These are phyloP conservation scores for Gerris lacustris DNA, from an alignment of 2,888 invertebrate genomes.

Conservation along the genomic window DNA sequence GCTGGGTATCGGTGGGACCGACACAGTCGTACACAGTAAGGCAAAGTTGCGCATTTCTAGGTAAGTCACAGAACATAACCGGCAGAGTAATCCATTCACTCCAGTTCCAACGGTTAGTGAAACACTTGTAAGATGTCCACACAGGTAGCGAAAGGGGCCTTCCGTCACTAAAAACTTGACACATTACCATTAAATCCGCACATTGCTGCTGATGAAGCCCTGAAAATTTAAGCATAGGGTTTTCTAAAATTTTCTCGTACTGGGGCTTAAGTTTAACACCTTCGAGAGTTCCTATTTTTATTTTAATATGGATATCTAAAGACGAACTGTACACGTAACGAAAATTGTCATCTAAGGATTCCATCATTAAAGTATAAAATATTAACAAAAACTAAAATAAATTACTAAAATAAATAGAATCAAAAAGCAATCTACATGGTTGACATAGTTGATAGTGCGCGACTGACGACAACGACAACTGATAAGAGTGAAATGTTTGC, in stretches of 20 bases:
- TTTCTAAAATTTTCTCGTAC: conserved; percentile 72
- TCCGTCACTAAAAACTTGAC: conserved; percentile 72
- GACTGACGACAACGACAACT: neutral
- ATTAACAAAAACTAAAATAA: neutral
- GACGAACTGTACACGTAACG: conserved; percentile 83
- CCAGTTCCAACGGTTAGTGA: conserved; percentile 91
- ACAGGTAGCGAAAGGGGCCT: conserved; percentile 73
- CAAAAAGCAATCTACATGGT: neutral
- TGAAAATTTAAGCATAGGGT: conserved; percentile 82
- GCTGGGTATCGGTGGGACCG: conserved; percentile 66
- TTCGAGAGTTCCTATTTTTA: conserved; percentile 93
- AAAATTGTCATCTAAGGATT: conserved; percentile 65
- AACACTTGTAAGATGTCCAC: conserved; percentile 81
- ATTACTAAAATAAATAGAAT: neutral
- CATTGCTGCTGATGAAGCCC: conserved; percentile 67
- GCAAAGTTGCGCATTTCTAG: conserved; percentile 70
- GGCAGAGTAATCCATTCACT: conserved; percentile 93
- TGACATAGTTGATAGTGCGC: neutral
- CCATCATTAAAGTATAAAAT: conserved; percentile 40
- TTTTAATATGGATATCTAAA: conserved; percentile 71
- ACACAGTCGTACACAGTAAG: conserved; percentile 86
- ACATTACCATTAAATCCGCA: conserved; percentile 77
- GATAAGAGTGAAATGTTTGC: too few relatives aligned
- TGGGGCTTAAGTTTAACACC: conserved; percentile 76
- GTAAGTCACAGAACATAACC: conserved; percentile 79